Base-by-base conservation (phyloP, 2,888 invertebrate genomes). In the Geotrupes spiniger region DNA sequence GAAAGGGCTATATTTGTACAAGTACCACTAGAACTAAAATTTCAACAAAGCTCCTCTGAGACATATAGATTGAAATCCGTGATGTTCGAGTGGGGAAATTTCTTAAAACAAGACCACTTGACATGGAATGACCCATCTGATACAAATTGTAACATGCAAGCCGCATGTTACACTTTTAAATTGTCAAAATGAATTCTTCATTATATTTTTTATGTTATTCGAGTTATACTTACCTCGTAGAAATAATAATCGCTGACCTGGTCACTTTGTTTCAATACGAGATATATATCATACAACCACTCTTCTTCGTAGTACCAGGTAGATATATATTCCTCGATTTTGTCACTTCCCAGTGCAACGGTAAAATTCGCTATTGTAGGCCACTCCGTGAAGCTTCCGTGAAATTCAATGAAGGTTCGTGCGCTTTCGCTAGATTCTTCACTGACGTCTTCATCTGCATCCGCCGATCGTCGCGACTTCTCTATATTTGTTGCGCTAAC, bases 211-310 rank as follows among this genome's bases (percentile, higher is more conserved):
- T n/a, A n/a, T n/a, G n/a, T n/a, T n/a, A n/a, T n/a, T n/a, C n/a
- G n/a, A n/a, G n/a, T n/a, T 5, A 2, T 21, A 11, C 4, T 42
- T 49, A 63, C 65, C 56, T 66, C 63, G 45, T 64, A 66, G 15
- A 59, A 48, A 46, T 65, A 66, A 52, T 54, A 65, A 43, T 63
- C 62, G 38, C 62, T 60, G 43, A 62, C 63, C 14, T 50, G 48
- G 31, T 63, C 65, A 17, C 61, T 62, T 43, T 58, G 57, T 9
- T 53, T 52, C 12, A 53, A 44, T 5, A 56, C 36, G 27, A 60
- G 58, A 21, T 60, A 53, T 6, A 66, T 53, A 31, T 58, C 59
- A 51, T 60, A 63, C 16, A 59, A 41, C 65, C 64, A 69, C 11
- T 60, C 53, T 16, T 61, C 58, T n/a, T 51, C 21, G 26, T 56